Evolutionary conservation across 30 jellyfish, hydroid and myxozoan species (phyloP), one percentile per base, ranked within the genome.

Genomic region (Sanderia malayensis): DNA sequence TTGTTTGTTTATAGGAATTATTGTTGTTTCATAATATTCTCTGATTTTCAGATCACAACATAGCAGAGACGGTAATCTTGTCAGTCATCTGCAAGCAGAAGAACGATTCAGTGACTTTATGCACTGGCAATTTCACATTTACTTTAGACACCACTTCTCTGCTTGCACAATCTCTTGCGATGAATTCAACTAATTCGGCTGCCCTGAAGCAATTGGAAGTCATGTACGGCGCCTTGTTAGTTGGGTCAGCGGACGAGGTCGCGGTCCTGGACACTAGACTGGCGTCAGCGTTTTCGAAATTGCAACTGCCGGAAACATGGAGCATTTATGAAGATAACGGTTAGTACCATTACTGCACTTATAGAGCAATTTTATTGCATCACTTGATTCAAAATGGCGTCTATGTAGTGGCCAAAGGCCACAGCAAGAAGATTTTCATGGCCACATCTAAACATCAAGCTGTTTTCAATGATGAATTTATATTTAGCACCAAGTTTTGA

Each of bases 91-190:
- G 52, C 58, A 67, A 41, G 21, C 53, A 37, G 24, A 82, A 61
- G n/a, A 80, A 65, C 21, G 57, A 52, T 2, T 28, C 37, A 19
- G 25, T 53, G n/a, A 71, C 30, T 1, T 30, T 53, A 30, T 61
- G 89, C 20, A 30, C 71, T 27, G 76, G 78, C 49, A 81, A 47
- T 32, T 89, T 89, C 26, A 71, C 76, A 0, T 89, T 63, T 58
- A 81, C 95, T 0, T 32, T 87, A 20, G 94, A 81, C 71, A 84
- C 94, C 72, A 59, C 97, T 2, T 57, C 62, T 3, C 82, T 89
- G 4, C 89, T 89, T 26, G 95, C 97, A 1, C 95, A 89, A 77
- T 85, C 94, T 4, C 73, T 89, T 33, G 95, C 83, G 15, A 61
- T 79, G 81, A 89, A 82, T 58, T 55, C 92, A 6, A 46, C 75